phyloP scores from a whole-genome alignment of 2,113 vertebrate genomes.

The Panthera leo region DNA sequence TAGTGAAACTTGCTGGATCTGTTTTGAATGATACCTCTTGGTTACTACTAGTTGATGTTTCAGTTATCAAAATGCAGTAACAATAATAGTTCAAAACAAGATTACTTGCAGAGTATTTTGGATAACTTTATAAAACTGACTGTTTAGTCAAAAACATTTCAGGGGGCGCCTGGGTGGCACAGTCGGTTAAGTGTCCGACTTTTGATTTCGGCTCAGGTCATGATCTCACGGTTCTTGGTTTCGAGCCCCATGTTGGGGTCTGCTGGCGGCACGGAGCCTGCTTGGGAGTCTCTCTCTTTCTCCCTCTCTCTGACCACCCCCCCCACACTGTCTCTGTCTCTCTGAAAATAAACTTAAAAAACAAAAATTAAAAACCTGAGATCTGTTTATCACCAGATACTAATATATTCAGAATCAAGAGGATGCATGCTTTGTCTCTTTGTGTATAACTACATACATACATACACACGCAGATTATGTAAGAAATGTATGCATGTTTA shows the following conservation, averaged over 20 bases:
- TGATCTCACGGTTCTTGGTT: too few relatives aligned
- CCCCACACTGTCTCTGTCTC: too few relatives aligned
- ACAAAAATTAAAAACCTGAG: too few relatives aligned
- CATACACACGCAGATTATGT: background rate
- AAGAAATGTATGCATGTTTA: background rate
- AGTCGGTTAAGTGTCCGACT: too few relatives aligned
- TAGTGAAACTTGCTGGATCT: background rate
- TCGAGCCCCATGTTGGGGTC: too few relatives aligned
- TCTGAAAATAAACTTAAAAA: too few relatives aligned
- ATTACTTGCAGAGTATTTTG: conserved; percentile 32
- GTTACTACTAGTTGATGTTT: background rate
- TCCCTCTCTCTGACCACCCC: too few relatives aligned
- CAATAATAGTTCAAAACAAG: conserved; percentile 9
- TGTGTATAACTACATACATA: background rate
- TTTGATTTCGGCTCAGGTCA: too few relatives aligned
- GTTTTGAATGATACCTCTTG: conserved; percentile 17
- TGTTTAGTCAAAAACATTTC: conserved; percentile 21
- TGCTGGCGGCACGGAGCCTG: too few relatives aligned
- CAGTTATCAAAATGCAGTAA: conserved; percentile 8
- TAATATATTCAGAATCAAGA: background rate
- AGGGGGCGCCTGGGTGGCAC: background rate
- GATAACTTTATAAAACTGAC: conserved; percentile 26
- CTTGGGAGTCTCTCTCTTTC: too few relatives aligned
- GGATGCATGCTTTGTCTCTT: background rate
- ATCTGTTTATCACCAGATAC: background rate